Conservation (phyloP, 1,140 invertebrate species). For the Orussus abietinus region DNA sequence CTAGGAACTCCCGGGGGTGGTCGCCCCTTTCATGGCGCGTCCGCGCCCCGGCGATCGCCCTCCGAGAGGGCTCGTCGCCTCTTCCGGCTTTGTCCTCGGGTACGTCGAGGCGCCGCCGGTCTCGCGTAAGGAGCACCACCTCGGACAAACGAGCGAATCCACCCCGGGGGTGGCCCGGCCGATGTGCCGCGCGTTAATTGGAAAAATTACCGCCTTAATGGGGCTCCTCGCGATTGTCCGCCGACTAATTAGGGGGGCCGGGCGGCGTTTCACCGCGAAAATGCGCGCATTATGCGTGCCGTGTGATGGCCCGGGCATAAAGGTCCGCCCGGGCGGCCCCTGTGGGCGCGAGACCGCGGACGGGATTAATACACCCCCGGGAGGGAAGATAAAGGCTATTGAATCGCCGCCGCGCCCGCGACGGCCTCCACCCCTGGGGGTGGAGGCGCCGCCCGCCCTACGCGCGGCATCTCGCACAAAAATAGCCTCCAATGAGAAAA, state of each 20-base stretch:
- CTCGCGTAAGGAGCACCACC: too few species aligned
- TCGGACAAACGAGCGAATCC: too few species aligned
- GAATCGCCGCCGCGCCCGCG: conserved; percentile 25
- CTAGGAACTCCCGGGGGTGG: too few species aligned
- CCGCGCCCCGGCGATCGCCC: too few species aligned
- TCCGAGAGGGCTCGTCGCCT: too few species aligned
- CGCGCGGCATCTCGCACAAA: conserved; percentile 32
- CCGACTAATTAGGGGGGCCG: conserved; percentile 36
- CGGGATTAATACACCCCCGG: conserved; percentile 7
- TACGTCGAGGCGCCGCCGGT: too few species aligned
- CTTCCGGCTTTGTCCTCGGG: too few species aligned
- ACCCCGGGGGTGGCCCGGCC: too few species aligned
- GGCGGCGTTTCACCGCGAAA: conserved; percentile 24
- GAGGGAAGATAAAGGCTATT: conserved; percentile 49
- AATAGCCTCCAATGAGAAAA: conserved; percentile 52
- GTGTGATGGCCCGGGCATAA: background rate
- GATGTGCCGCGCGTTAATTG: conserved; percentile 30
- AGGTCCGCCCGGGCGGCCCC: conserved; percentile 11
- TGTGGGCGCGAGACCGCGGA: conserved; percentile 19
- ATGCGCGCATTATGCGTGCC: conserved; percentile 22
- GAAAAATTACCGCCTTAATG: conserved; percentile 34
- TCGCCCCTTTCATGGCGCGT: too few species aligned
- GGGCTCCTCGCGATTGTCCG: background rate
- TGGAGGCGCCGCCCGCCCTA: conserved; percentile 9
- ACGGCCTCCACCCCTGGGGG: conserved; percentile 8